Percentiles rank a stretch among this genome's conserved stretches.
Evolutionary conservation across 2,888 invertebrate species (phyloP).

Genomic region (Chaetoderma sp.): DNA sequence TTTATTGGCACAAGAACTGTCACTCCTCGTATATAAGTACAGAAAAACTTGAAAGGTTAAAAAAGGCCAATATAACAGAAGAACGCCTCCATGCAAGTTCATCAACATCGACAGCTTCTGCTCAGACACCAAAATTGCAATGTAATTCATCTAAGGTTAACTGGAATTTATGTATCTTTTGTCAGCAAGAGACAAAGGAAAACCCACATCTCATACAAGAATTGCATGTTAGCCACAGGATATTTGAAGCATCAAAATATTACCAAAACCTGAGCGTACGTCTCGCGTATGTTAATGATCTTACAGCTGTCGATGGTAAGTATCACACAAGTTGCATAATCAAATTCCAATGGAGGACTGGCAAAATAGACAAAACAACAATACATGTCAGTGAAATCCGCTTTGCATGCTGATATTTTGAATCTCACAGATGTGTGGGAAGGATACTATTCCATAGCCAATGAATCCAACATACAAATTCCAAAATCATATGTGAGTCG

Average conservation of each 20-base stretch:
- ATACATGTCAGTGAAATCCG: background rate
- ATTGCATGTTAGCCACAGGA: background rate
- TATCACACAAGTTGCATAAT: slow-evolving; percentile 2
- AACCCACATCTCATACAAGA: background rate
- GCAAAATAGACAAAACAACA: background rate
- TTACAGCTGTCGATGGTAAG: slow-evolving; percentile 1
- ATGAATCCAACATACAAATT: slow-evolving; percentile 2
- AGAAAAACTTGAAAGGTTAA: background rate
- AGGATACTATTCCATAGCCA: slow-evolving; percentile 9
- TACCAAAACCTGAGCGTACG: background rate
- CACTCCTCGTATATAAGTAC: background rate
- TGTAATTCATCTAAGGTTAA: background rate
- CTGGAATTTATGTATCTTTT: background rate
- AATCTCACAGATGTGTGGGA: slow-evolving; percentile 7
- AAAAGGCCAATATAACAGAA: background rate
- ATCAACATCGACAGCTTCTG: background rate
- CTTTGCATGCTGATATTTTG: background rate
- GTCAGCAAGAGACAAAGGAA: background rate
- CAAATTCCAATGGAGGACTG: background rate
- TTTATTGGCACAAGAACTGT: background rate
- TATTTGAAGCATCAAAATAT: background rate
- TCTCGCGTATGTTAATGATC: slow-evolving; percentile 7
- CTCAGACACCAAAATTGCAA: background rate
- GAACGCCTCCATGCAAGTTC: background rate
- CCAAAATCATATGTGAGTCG: slow-evolving; percentile 3